phyloP scores from a whole-genome alignment of 2,113 vertebrate genomes.

The Engraulis encrasicolus region DNA sequence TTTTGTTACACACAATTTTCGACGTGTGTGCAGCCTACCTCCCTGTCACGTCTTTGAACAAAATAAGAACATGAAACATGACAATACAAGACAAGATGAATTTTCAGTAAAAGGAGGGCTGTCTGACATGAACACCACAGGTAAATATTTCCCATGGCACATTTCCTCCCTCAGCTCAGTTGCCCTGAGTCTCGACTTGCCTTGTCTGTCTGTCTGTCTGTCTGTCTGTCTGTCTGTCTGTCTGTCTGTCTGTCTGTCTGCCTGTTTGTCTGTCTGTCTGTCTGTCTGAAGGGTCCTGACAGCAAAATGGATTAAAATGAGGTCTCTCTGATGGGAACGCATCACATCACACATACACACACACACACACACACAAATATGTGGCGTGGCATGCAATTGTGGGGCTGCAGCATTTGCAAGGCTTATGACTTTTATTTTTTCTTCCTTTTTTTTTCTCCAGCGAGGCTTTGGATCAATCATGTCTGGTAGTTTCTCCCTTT shows the following conservation, averaged over 20 bases:
- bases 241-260: too few relatives aligned
- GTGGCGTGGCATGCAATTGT: constrained; percentile 62
- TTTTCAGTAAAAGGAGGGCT: constrained; percentile 32
- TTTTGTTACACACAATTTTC: not conserved
- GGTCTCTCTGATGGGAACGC: constrained; percentile 74
- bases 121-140: constrained; percentile 41
- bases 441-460: too few relatives aligned
- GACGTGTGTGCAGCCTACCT: not conserved
- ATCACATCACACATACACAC: too few relatives aligned
- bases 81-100: not conserved
- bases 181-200: constrained; percentile 56
- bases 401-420: constrained; percentile 67
- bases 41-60: not conserved
- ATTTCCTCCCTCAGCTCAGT: constrained; percentile 51
- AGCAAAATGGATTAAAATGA: constrained; percentile 75
- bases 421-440: constrained; percentile 72
- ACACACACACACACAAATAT: too few relatives aligned
- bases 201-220: too few relatives aligned
- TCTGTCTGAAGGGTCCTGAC: constrained; percentile 68
- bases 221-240: too few relatives aligned
- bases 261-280: too few relatives aligned
- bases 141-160: constrained; percentile 53
- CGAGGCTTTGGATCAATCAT: constrained; percentile 70
- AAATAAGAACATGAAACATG: not conserved
- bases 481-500: constrained; percentile 25